Evolutionary conservation across 2,113 vertebrate genomes (phyloP).

Genomic region (Columbina picui): DNA sequence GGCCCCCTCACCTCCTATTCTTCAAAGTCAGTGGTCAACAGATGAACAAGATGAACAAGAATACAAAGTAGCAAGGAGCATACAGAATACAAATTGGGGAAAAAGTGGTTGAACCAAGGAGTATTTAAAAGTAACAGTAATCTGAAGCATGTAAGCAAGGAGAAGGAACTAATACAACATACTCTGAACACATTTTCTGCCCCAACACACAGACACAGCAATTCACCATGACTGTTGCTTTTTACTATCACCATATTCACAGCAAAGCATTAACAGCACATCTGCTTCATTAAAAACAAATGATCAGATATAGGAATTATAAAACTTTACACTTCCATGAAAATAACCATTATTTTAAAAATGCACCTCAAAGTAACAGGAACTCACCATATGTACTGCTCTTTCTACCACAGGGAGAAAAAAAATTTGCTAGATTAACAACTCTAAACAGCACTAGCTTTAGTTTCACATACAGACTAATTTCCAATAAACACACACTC

Average conservation of each 20-base stretch:
- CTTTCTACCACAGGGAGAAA: background rate
- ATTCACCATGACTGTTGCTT: background rate
- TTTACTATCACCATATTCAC: background rate
- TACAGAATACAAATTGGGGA: background rate
- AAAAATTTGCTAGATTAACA: background rate
- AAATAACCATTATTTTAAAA: background rate
- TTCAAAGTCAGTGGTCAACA: background rate
- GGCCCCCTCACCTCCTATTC: background rate
- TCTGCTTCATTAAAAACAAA: slow-evolving; percentile 10
- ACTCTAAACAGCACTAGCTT: background rate
- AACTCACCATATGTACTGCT: background rate
- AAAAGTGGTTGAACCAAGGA: background rate
- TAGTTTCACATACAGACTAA: background rate
- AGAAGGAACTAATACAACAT: background rate
- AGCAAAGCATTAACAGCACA: background rate
- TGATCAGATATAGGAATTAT: background rate
- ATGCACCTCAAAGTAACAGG: background rate
- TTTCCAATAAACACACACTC: background rate
- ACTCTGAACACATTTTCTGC: background rate
- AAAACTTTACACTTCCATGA: background rate
- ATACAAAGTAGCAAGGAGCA: background rate
- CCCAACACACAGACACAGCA: background rate
- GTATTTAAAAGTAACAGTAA: background rate
- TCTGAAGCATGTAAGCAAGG: background rate
- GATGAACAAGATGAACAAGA: background rate